phyloP scores from a whole-genome alignment of 2,888 invertebrate genomes.

The Agonum fuliginosum region DNA sequence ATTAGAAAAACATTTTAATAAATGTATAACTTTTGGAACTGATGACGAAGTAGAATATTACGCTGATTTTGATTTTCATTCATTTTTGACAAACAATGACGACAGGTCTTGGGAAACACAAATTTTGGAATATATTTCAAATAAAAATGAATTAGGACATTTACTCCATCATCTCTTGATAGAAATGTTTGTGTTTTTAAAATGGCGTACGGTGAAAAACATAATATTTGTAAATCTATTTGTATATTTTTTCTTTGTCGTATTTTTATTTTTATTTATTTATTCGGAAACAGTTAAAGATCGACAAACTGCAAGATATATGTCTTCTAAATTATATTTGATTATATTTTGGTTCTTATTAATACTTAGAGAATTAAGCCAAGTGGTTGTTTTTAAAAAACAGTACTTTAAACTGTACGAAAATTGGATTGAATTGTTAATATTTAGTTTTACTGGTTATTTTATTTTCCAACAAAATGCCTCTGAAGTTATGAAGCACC shows the following conservation, averaged over 20 bases:
- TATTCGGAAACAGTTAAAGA: neutral
- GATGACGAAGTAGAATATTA: neutral
- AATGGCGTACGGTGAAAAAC: conserved; percentile 32
- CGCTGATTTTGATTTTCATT: neutral
- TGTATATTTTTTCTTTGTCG: conserved; percentile 2
- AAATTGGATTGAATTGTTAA: conserved; percentile 34
- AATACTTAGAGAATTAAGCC: conserved; percentile 5
- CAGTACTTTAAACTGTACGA: conserved; percentile 29
- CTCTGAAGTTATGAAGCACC: neutral
- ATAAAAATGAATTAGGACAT: conserved; percentile 7
- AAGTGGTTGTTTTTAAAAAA: conserved; percentile 4
- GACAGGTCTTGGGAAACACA: neutral
- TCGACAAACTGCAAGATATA: neutral
- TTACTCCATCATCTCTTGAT: conserved; percentile 22
- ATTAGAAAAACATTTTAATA: conserved; percentile 30
- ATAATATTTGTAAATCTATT: conserved; percentile 15
- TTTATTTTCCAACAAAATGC: neutral
- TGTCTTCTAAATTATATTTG: conserved; percentile 1
- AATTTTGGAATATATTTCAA: conserved; percentile 20
- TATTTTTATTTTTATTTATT: neutral
- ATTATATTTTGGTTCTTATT: conserved; percentile 10
- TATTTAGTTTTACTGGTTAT: neutral
- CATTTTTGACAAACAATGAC: neutral
- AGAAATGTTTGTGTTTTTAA: conserved; percentile 25
- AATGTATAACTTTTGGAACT: conserved; percentile 14